These are phyloP conservation scores for Atta colombica DNA, from an alignment of 1,140 invertebrate species.

Conservation along the genomic window DNA sequence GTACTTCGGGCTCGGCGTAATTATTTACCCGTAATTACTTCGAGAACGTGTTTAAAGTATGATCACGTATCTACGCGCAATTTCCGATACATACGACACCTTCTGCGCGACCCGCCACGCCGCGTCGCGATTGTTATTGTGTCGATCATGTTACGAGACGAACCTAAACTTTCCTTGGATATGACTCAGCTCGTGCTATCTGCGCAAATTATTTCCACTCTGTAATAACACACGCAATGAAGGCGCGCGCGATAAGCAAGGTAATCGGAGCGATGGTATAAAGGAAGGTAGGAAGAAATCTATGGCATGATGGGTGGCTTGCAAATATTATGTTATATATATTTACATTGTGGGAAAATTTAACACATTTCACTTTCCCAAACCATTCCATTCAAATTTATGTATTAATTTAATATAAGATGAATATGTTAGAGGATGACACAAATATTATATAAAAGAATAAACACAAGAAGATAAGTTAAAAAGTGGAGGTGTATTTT, in stretches of 20 bases:
- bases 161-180: slow-evolving; percentile 44
- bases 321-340: no score
- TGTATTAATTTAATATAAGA: no score
- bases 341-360: no score
- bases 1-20: background rate
- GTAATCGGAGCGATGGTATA: slow-evolving; percentile 43
- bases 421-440: no score
- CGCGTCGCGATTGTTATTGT: slow-evolving; percentile 19
- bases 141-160: slow-evolving; percentile 49
- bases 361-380: no score
- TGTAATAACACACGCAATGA: slow-evolving; percentile 53
- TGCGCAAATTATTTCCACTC: slow-evolving; percentile 54
- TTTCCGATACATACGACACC: slow-evolving; percentile 34
- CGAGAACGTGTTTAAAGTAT: slow-evolving; percentile 23
- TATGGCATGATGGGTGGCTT: background rate
- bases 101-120: no score
- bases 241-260: slow-evolving; percentile 47
- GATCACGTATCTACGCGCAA: slow-evolving; percentile 28
- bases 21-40: slow-evolving; percentile 5
- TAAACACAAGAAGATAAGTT: no score
- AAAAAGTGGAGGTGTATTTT: no score
- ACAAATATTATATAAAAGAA: no score
- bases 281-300: slow-evolving; percentile 25
- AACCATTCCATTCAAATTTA: no score
- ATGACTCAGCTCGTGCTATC: slow-evolving; percentile 53